Evolutionary conservation across 2,888 invertebrate genomes (phyloP).

Genomic region (Agriotes lineatus): DNA sequence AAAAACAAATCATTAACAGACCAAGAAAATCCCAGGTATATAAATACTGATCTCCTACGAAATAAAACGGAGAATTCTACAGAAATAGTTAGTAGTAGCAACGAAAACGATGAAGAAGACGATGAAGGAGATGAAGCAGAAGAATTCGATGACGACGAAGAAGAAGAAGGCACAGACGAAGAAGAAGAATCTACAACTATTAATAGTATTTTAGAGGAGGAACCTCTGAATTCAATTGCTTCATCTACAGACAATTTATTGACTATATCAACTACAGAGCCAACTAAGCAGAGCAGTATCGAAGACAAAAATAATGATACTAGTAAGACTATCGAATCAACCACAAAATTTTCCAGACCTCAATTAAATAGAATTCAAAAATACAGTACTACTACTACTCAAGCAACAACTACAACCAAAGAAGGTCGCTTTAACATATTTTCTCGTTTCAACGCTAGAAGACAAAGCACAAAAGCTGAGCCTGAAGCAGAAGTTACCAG

Average conservation of each 20-base stretch:
- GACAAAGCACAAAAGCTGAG: neutral
- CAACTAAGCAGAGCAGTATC: neutral
- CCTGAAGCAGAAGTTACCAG: neutral
- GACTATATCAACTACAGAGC: neutral
- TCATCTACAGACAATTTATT: neutral
- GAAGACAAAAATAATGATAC: neutral
- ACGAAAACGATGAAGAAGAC: too few relatives aligned
- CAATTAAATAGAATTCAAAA: neutral
- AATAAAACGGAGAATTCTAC: neutral
- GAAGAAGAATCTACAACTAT: neutral
- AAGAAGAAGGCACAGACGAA: neutral
- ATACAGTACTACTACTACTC: neutral
- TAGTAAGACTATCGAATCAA: neutral
- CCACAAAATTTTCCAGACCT: neutral
- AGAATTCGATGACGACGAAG: conserved; percentile 2
- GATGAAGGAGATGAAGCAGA: too few relatives aligned
- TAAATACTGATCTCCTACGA: too few relatives aligned
- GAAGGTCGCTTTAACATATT: neutral
- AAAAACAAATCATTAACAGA: too few relatives aligned
- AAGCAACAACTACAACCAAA: neutral
- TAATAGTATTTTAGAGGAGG: neutral
- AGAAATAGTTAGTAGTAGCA: too few relatives aligned
- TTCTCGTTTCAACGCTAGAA: neutral
- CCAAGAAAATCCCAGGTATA: too few relatives aligned
- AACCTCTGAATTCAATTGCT: neutral